Evolutionary conservation across 2,113 vertebrate genomes (phyloP).

Genomic region (Paracyprichromis sp.): DNA sequence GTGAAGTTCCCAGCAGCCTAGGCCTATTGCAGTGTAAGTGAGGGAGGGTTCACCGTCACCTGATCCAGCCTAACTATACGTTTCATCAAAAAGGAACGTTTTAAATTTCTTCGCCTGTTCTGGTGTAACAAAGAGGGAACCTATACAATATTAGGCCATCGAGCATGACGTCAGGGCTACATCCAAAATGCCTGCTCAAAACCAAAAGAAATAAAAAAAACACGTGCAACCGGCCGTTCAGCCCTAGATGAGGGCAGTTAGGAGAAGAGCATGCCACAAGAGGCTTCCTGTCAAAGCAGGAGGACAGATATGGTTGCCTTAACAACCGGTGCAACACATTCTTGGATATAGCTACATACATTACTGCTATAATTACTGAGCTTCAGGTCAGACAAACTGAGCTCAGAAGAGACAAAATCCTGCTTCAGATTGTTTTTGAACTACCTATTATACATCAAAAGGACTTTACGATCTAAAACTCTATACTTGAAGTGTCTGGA

Average conservation of each 20-base stretch:
- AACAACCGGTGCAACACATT: constrained; percentile 1
- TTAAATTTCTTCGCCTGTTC: background rate
- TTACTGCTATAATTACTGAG: background rate
- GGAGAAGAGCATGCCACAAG: background rate
- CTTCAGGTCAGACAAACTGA: background rate
- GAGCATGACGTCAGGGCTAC: background rate
- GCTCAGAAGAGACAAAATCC: background rate
- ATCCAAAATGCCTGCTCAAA: background rate
- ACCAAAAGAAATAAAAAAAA: background rate
- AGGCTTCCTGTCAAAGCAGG: background rate
- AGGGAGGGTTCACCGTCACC: background rate
- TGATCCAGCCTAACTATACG: background rate
- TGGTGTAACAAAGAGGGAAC: background rate
- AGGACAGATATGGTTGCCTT: background rate
- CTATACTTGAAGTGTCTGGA: background rate
- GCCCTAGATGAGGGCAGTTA: background rate
- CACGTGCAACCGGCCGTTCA: background rate
- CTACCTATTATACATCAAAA: background rate
- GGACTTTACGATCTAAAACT: background rate
- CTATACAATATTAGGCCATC: background rate
- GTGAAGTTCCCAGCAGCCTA: background rate
- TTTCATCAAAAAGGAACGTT: background rate
- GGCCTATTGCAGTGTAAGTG: background rate
- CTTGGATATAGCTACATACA: background rate
- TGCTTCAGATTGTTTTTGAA: background rate